Evolutionary conservation across 2,888 invertebrate species (phyloP).

Genomic region (Unio delphinus): DNA sequence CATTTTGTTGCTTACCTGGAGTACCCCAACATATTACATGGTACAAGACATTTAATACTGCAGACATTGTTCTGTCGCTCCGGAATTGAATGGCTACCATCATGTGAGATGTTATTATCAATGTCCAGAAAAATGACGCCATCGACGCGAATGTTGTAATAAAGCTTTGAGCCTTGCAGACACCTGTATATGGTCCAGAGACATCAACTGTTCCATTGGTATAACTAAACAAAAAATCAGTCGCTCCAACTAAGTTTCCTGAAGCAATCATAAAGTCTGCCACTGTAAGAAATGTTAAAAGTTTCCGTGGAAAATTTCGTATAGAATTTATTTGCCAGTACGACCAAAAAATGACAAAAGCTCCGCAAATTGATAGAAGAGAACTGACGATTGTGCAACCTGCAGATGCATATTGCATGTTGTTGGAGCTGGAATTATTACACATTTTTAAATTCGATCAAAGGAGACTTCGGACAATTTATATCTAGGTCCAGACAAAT

Average conservation of each 20-base stretch:
- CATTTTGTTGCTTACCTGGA: constrained; percentile 10
- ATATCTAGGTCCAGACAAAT: too few species aligned
- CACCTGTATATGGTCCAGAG: neutral
- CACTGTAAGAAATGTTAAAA: constrained; percentile 15
- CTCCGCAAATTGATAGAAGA: constrained; percentile 14
- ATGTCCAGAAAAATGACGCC: constrained; percentile 19
- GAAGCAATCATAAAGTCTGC: constrained; percentile 8
- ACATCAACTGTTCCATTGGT: too few species aligned
- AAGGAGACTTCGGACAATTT: too few species aligned
- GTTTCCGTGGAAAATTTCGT: constrained; percentile 5
- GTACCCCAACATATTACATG: constrained; percentile 13
- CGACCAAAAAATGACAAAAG: constrained; percentile 12
- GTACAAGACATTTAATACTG: constrained; percentile 3
- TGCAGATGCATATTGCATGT: too few species aligned
- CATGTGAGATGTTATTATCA: constrained; percentile 14
- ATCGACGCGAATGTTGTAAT: constrained; percentile 12
- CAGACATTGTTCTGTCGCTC: neutral
- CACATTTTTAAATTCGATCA: too few species aligned
- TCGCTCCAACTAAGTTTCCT: constrained; percentile 13
- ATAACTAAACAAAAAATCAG: neutral
- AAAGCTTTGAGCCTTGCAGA: constrained; percentile 17
- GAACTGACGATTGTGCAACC: constrained; percentile 5
- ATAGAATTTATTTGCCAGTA: constrained; percentile 2
- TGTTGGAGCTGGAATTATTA: too few species aligned
- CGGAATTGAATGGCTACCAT: constrained; percentile 6